These are phyloP conservation scores for Tetraneura akinire DNA, from an alignment of 1,140 invertebrate genomes.

Conservation along the genomic window DNA sequence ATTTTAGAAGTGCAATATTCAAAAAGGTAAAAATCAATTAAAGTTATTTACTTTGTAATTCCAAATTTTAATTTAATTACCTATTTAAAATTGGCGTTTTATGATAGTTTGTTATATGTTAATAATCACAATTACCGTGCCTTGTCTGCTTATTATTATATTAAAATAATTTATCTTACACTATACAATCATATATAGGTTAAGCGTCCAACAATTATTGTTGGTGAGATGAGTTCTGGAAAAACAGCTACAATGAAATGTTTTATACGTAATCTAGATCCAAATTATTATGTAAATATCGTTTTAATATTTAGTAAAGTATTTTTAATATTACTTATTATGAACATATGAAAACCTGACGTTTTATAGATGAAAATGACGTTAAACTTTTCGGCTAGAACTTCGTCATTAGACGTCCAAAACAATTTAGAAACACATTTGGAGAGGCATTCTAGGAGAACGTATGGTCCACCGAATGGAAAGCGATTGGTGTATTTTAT, in stretches of 20 bases:
- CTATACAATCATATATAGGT: constrained; percentile 8
- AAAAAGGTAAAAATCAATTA: constrained; percentile 17
- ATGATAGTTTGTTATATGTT: too few relatives aligned
- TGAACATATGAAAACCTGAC: too few relatives aligned
- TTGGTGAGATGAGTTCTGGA: constrained; percentile 87
- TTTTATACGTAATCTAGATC: constrained; percentile 72
- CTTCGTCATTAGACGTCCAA: constrained; percentile 85
- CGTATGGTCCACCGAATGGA: constrained; percentile 79
- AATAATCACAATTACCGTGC: too few relatives aligned
- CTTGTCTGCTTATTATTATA: too few relatives aligned
- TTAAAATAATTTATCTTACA: not conserved
- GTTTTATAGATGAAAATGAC: constrained; percentile 67
- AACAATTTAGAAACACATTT: constrained; percentile 80
- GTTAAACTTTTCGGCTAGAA: constrained; percentile 90
- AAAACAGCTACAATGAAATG: constrained; percentile 85
- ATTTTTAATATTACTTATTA: constrained; percentile 58
- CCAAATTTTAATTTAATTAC: too few relatives aligned
- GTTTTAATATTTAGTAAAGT: not conserved
- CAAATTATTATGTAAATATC: constrained; percentile 69
- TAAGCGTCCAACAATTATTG: constrained; percentile 76
- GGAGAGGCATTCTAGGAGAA: constrained; percentile 86
- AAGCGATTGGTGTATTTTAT: constrained; percentile 87
- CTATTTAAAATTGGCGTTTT: too few relatives aligned
- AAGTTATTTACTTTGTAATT: too few relatives aligned
- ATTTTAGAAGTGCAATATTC: constrained; percentile 38